Evolutionary conservation across 2,797 vertebrate genomes (phyloP).

Genomic region (Anguilla anguilla): DNA sequence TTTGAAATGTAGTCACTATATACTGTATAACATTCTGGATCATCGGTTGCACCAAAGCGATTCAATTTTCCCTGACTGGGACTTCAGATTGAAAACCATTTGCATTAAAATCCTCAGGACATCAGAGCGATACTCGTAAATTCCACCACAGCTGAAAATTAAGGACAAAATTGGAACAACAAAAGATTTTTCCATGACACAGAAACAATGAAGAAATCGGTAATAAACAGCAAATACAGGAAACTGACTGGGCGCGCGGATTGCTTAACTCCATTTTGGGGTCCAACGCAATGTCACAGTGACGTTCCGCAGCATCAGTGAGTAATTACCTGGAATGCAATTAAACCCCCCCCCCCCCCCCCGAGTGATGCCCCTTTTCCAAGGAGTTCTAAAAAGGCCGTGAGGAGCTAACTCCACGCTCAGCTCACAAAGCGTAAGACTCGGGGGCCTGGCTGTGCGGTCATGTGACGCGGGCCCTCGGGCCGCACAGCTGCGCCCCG

Average conservation of each 20-base stretch:
- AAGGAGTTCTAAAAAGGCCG: not conserved
- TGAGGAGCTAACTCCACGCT: too few relatives aligned
- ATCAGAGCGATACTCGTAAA: not conserved
- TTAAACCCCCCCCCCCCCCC: not conserved
- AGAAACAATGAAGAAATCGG: not conserved
- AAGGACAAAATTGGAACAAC: not conserved
- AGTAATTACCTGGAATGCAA: not conserved
- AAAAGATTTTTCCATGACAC: not conserved
- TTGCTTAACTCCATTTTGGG: not conserved
- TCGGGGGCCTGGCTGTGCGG: not conserved
- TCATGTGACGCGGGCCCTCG: not conserved
- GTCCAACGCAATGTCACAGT: not conserved
- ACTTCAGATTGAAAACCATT: not conserved
- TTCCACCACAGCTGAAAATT: not conserved
- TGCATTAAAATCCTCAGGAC: not conserved
- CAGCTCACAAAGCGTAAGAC: not conserved
- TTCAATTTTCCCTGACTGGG: not conserved
- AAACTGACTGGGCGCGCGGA: not conserved
- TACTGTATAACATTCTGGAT: not conserved
- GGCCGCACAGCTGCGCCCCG: constrained; percentile 21
- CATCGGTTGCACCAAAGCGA: not conserved
- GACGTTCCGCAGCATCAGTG: not conserved
- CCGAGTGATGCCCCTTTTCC: not conserved
- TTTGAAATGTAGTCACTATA: not conserved
- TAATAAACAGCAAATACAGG: not conserved